Percentiles rank a stretch among this genome's conserved stretches.
phyloP scores from a whole-genome alignment of 2,797 vertebrate species.

The Thalassophryne amazonica region DNA sequence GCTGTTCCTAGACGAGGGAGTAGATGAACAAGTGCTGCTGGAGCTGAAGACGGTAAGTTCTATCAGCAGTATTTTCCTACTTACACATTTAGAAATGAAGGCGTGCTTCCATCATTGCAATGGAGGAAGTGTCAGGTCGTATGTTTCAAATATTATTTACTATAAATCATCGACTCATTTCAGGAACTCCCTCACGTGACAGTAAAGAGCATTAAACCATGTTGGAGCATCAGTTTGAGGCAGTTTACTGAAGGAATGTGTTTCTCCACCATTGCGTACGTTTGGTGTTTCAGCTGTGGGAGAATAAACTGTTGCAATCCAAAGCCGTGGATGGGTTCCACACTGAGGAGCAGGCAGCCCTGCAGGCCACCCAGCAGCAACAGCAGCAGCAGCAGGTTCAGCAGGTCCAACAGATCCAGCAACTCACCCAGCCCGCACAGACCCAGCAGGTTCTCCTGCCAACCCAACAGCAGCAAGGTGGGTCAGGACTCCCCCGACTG shows the following conservation, averaged over 20 bases:
- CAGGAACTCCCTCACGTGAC: background rate
- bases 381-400: constrained; percentile 81
- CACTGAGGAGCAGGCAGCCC: constrained; percentile 92
- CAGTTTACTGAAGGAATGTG: background rate
- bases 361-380: constrained; percentile 85
- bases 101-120: background rate
- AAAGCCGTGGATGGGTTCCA: constrained; percentile 98
- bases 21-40: constrained; percentile 96
- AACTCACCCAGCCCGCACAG: constrained; percentile 54
- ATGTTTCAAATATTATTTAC: background rate
- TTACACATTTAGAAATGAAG: background rate
- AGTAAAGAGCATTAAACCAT: background rate
- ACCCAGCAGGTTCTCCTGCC: constrained; percentile 81
- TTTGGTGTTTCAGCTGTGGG: constrained; percentile 86
- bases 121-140: background rate
- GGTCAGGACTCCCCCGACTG: background rate
- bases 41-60: constrained; percentile 91
- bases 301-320: constrained; percentile 96
- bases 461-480: constrained; percentile 88
- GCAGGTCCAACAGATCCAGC: constrained; percentile 74
- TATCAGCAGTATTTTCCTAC: background rate
- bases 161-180: background rate
- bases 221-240: background rate
- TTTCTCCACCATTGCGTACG: background rate
- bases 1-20: constrained; percentile 97